Evolutionary conservation across 1,140 invertebrate genomes (phyloP), one percentile per base, ranked within the genome.

Genomic region (Meteorus sp.): DNA sequence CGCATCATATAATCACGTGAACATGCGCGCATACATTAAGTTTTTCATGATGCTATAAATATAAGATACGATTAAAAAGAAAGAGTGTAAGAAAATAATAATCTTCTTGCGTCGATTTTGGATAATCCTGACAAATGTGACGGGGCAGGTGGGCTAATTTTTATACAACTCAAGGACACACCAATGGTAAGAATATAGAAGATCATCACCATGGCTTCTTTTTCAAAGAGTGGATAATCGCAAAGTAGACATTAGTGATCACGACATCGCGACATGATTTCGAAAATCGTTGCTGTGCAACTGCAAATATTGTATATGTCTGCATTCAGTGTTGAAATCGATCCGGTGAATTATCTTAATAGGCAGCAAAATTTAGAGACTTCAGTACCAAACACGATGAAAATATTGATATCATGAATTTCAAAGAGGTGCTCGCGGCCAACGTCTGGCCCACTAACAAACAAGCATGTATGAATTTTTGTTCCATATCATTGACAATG

Each of bases 141-240:
- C 50, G 29, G 31, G 50, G 37, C 50, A 52, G 50, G 50, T 52
- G 50, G 50, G 50, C 50, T 13, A 52, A 52, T 52, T 52, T 52
- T 52, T 52, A 11, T 19, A 22, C 33, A n/a, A 25, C n/a, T 2
- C 45, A 25, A n/a, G n/a, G n/a, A n/a, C n/a, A n/a, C n/a, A n/a
- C n/a, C n/a, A n/a, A n/a, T n/a, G n/a, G 17, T 39, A 39, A 39
- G 13, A n/a, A 39, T n/a, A 39, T 15, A 15, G 8, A 39, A 5
- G 17, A 39, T 39, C 35, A 39, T n/a, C 8, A 39, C 17, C 2
- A 39, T 39, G 45, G 31, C 45, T 48, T 35, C 19, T 52, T 52
- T 31, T n/a, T 52, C 50, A 52, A 52, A 31, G 31, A 39, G 31
- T 37, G 31, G 33, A 37, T 52, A 52, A 52, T 52, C 31, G 27